Conservation (phyloP, 1,140 invertebrate genomes). For the Teleogryllus occipitalis region DNA sequence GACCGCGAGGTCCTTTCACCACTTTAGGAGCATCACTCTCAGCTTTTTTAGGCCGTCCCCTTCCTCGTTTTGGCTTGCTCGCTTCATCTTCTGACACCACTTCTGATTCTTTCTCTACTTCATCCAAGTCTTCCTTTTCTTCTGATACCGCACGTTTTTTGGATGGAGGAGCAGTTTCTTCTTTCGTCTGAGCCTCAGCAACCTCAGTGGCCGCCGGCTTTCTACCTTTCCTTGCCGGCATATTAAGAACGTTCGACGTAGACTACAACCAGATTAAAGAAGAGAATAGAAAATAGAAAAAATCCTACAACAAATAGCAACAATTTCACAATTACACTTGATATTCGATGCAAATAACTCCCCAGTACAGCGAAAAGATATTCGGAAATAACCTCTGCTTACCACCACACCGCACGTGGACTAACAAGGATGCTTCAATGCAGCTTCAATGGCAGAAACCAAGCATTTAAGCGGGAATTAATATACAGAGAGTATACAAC, state of each 20-base stretch:
- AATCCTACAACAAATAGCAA: too few species aligned
- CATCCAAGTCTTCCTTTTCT: slow-evolving; percentile 7
- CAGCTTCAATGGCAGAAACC: too few species aligned
- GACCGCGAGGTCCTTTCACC: background rate
- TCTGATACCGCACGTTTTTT: slow-evolving; percentile 6
- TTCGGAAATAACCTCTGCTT: too few species aligned
- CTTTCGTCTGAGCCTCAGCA: background rate
- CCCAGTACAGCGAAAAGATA: too few species aligned
- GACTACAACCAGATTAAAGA: too few species aligned
- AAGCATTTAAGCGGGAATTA: too few species aligned
- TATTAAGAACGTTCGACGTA: background rate
- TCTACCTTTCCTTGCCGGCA: slow-evolving; percentile 10
- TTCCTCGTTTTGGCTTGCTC: background rate
- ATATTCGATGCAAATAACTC: too few species aligned
- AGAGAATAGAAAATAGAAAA: too few species aligned
- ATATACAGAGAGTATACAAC: too few species aligned
- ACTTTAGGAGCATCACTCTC: background rate
- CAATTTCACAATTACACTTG: too few species aligned
- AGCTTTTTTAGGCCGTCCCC: background rate
- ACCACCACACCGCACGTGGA: too few species aligned
- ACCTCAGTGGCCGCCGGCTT: background rate
- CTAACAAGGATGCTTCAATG: too few species aligned
- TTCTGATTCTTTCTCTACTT: background rate
- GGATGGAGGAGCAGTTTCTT: background rate
- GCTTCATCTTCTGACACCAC: background rate